Conservation (phyloP, 2,797 vertebrate species). For the Pipistrellus pygmaeus region DNA sequence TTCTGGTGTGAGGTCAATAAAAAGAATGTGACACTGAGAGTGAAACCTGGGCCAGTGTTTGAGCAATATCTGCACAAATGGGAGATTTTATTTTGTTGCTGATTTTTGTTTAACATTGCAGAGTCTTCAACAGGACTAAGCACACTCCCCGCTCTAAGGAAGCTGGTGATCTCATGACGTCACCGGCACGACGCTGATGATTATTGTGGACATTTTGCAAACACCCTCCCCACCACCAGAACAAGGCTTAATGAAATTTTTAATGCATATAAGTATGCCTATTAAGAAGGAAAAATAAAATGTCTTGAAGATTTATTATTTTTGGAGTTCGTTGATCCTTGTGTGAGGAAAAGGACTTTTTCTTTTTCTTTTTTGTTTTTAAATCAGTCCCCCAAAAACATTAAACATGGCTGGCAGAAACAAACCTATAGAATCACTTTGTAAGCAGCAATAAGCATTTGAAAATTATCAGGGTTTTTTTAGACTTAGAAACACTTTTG, state of each 20-base stretch:
- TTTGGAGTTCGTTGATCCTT: neutral
- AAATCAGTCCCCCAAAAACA: neutral
- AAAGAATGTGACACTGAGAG: neutral
- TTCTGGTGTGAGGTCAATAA: neutral
- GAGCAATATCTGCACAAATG: neutral
- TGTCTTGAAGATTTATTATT: neutral
- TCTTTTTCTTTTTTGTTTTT: neutral
- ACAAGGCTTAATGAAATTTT: neutral
- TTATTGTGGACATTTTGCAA: conserved; percentile 30
- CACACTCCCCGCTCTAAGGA: neutral
- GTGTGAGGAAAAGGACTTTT: neutral
- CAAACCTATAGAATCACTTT: neutral
- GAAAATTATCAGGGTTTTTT: neutral
- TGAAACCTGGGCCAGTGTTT: neutral
- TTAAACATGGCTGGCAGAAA: neutral
- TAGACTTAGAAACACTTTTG: neutral
- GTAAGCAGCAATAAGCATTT: neutral
- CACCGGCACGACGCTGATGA: neutral
- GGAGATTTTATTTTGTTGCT: conserved; percentile 25
- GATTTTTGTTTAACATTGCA: neutral
- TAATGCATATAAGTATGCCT: neutral
- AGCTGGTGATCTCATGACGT: neutral
- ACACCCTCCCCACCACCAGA: neutral
- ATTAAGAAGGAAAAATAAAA: neutral
- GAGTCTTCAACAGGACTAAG: neutral